Evolutionary conservation across 2,888 invertebrate genomes (phyloP).

Genomic region (Zhuqinia jingwanae): DNA sequence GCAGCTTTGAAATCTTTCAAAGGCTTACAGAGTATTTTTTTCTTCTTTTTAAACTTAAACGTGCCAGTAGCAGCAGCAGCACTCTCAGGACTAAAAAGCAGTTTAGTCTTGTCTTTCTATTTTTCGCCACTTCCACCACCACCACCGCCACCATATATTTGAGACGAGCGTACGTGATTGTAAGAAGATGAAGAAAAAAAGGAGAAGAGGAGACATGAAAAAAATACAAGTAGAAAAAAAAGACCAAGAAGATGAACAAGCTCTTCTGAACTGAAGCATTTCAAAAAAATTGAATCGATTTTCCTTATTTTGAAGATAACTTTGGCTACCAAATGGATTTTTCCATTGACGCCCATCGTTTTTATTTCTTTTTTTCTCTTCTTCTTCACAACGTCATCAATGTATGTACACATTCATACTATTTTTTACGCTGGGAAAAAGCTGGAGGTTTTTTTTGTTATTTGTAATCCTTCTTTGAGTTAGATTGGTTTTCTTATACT

Average conservation of each 20-base stretch:
- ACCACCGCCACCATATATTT: slow-evolving; percentile 10
- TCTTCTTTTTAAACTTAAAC: slow-evolving; percentile 9
- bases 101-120: slow-evolving; percentile 47
- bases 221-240: background rate
- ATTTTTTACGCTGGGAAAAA: background rate
- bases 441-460: background rate
- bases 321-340: slow-evolving; percentile 14
- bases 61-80: slow-evolving; percentile 38
- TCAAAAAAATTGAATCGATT: slow-evolving; percentile 67
- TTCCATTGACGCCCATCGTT: slow-evolving; percentile 51
- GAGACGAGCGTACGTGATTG: background rate
- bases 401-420: background rate
- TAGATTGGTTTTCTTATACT: background rate
- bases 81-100: slow-evolving; percentile 50
- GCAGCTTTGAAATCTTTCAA: slow-evolving; percentile 63
- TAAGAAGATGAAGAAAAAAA: background rate
- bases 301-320: slow-evolving; percentile 46
- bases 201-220: background rate
- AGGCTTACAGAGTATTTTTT: slow-evolving; percentile 58
- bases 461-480: background rate
- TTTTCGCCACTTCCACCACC: too few relatives aligned
- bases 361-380: slow-evolving; percentile 1
- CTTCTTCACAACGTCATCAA: background rate
- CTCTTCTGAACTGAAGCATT: slow-evolving; percentile 18
- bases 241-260: background rate